A percentile compares a stretch with the other conserved stretches of the same genome.
Conservation (phyloP, 2,888 invertebrate species). For the Eristalinus aeneus region DNA sequence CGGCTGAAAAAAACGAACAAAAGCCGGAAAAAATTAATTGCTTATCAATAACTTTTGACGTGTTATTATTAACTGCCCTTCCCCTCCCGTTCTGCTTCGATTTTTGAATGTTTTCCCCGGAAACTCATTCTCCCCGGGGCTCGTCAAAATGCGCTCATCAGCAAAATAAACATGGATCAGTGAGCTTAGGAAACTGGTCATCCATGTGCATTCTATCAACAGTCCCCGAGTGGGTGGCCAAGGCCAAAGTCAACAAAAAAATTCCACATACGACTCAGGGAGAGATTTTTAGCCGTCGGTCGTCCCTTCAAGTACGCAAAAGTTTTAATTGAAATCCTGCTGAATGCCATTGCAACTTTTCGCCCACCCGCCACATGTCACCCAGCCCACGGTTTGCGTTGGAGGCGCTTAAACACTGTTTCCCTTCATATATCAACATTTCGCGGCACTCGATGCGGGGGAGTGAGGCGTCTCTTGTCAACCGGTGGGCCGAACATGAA, state of each 20-base stretch:
- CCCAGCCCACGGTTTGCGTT: neutral
- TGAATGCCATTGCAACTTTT: neutral
- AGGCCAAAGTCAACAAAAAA: neutral
- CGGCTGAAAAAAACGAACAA: neutral
- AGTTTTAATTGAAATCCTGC: neutral
- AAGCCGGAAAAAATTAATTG: neutral
- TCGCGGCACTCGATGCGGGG: neutral
- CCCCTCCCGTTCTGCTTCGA: neutral
- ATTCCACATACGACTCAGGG: slow-evolving; percentile 17
- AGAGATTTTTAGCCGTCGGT: neutral
- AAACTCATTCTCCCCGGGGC: neutral
- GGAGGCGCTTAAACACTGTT: neutral
- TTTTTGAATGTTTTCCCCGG: neutral
- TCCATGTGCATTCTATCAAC: slow-evolving; percentile 16
- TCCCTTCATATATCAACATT: slow-evolving; percentile 5
- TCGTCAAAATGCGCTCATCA: neutral
- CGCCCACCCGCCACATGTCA: neutral
- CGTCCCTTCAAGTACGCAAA: neutral
- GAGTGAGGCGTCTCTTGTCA: neutral
- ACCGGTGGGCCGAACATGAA: no score
- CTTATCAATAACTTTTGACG: neutral
- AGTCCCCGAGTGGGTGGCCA: neutral
- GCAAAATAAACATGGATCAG: neutral
- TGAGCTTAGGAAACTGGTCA: neutral
- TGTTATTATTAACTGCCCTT: neutral